phyloP scores from a whole-genome alignment of 64 coral and sea anemone genomes.

The Dendronephthya gigantea region DNA sequence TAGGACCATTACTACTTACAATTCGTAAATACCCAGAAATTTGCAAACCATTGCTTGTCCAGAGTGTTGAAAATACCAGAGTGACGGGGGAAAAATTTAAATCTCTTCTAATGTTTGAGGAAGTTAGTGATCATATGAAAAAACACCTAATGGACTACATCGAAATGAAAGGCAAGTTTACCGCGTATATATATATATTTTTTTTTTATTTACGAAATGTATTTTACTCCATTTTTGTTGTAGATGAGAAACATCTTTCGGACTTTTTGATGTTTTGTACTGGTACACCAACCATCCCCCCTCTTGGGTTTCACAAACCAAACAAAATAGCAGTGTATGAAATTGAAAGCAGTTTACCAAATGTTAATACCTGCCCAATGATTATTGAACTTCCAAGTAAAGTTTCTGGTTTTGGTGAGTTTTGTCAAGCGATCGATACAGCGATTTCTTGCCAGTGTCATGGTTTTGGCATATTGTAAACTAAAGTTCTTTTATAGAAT shows the following conservation, averaged over 20 bases:
- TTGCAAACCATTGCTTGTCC: not conserved
- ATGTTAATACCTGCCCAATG: not conserved
- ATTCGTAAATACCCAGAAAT: not conserved
- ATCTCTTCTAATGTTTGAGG: not conserved
- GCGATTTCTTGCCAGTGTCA: too few relatives aligned
- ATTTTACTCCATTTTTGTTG: not conserved
- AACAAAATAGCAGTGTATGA: not conserved
- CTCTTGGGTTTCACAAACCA: not conserved
- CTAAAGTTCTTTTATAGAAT: too few relatives aligned
- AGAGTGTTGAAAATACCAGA: not conserved
- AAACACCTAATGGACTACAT: not conserved
- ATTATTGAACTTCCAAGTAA: not conserved
- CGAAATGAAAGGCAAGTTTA: not conserved
- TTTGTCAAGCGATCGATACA: too few relatives aligned
- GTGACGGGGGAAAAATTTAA: not conserved
- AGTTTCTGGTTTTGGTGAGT: not conserved
- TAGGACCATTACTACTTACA: not conserved
- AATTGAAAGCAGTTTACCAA: not conserved
- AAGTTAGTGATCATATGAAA: too few relatives aligned
- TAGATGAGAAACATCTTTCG: not conserved
- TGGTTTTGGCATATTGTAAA: too few relatives aligned
- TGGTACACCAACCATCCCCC: not conserved
- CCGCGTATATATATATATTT: not conserved
- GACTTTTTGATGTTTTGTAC: not conserved
- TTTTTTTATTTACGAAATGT: too few relatives aligned